Evolutionary conservation across 2,888 invertebrate species (phyloP), one percentile per base, ranked within the genome.

Genomic region (Dicranocentrus wangi): DNA sequence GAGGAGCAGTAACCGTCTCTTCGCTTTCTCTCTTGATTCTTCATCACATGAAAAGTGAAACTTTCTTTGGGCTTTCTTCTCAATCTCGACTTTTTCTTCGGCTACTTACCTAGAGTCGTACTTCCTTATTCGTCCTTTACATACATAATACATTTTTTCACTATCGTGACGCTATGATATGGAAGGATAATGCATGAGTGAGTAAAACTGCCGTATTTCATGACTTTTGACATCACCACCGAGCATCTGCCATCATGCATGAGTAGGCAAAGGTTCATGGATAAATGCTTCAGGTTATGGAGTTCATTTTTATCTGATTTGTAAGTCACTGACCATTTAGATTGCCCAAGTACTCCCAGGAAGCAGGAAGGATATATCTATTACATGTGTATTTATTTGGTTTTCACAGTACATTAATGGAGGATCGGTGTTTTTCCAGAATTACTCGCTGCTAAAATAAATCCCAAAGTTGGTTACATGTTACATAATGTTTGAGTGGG

Each of bases 131-230:
- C 42, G 43, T 17, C 15, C 47, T 66, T 66, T 43, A n/a, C n/a
- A n/a, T 10, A 42, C 51, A 47, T 66, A 47, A 47, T 39, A 71
- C 17, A 47, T 53, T 73, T 43, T 60, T 61, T 32, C 32, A 47
- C 61, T 70, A 61, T 58, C 70, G 28, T 47, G 8, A 60, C 19
- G 51, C 28, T 73, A 51, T 73, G 73, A 73, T 53, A 73, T 73
- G 61, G 32, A 60, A 61, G 77, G 68, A 69, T 69, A 77, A 77
- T 77, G 77, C 68, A 77, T 77, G 77, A 77, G 77, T 77, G 77
- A 60, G 77, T 69, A 77, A 77, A 77, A 77, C 51, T 77, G 61
- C 77, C 77, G 77, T 69, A 77, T 69, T 77, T 77, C 77, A 77
- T 61, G 66, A 69, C 69, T 69, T 61, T 60, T 77, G 77, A 77